These are phyloP conservation scores for Numenius arquata DNA, from an alignment of 2,113 vertebrate genomes.

Conservation along the genomic window DNA sequence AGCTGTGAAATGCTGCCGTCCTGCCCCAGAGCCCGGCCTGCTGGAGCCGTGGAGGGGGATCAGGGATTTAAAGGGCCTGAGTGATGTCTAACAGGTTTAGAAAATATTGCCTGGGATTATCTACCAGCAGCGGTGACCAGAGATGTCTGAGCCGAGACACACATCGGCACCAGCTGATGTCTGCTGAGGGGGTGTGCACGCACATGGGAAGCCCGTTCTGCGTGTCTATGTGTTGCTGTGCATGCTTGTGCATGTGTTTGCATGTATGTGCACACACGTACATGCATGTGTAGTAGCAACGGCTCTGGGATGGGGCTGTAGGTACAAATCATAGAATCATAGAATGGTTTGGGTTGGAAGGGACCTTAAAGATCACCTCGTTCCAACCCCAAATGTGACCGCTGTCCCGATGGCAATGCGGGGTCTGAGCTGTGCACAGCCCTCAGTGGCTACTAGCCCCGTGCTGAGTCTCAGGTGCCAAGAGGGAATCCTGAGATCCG, in stretches of 20 bases:
- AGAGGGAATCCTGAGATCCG: fast-evolving
- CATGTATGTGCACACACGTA: not conserved
- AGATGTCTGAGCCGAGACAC: not conserved
- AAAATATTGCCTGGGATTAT: not conserved
- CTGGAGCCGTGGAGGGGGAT: not conserved
- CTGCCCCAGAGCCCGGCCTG: not conserved
- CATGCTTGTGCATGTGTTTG: not conserved
- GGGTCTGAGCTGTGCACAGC: not conserved
- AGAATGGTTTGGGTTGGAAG: too few species aligned
- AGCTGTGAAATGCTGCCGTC: not conserved
- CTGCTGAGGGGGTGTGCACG: not conserved
- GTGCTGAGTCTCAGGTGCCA: not conserved
- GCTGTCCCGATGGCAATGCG: not conserved
- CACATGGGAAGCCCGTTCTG: not conserved
- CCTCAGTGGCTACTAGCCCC: not conserved
- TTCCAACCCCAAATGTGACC: too few species aligned
- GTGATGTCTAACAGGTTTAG: not conserved
- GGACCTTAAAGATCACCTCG: too few species aligned
- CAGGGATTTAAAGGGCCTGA: not conserved
- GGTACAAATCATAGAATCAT: not conserved
- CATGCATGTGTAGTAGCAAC: fast-evolving
- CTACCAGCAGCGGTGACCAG: not conserved
- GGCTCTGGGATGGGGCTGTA: not conserved
- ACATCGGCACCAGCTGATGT: not conserved
- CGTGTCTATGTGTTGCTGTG: fast-evolving